Base-by-base conservation (phyloP, 1,140 invertebrate species). In the Cryptotermes secundus region DNA sequence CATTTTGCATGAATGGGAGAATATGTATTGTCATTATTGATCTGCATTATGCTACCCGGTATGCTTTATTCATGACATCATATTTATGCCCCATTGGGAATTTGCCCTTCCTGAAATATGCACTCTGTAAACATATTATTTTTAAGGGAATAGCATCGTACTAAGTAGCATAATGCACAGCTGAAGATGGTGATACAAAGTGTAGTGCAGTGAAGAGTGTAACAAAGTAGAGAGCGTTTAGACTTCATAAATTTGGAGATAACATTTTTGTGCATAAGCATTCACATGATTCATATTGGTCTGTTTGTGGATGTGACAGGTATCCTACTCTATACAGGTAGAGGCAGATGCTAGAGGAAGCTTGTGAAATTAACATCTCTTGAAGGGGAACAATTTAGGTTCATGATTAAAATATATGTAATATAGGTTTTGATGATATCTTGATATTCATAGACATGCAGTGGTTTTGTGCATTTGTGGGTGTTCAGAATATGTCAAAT, bases 1-100 rank as follows among this genome's bases (percentile, higher is more conserved):
- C 31, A 14, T 72, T 72, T 72, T 72, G n/a, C 59, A 31, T 72
- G 59, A 72, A 72, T 72, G 59, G n/a, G 59, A 72, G 53, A 72
- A 31, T 31, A 3, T 31, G n/a, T 72, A n/a, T 72, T 72, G 7
- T n/a, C 59, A 31, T 19, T n/a, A 59, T 72, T 72, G 59, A 26
- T 72, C 26, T 31, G 59, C 59, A 72, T 72, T n/a, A 10, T 72
- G 59, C 26, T 3, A 31, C 26, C 26, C 31, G 26, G 6, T 72
- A 2, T 72, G n/a, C 31, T 72, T 31, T 72, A 31, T 72, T 72
- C 26, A 19, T 49, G 14, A 19, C 0, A 49, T 49, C 45, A 72
- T 72, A 31, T 72, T n/a, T 72, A 72, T 72, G 59, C 26, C 4
- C 7, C n/a, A n/a, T 72, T 31, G 1, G 14, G 9, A 72, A 72